A percentile compares a stretch with the other conserved stretches of the same genome.
Conservation (phyloP, 1,140 invertebrate species). For the Drosophila mauritiana region DNA sequence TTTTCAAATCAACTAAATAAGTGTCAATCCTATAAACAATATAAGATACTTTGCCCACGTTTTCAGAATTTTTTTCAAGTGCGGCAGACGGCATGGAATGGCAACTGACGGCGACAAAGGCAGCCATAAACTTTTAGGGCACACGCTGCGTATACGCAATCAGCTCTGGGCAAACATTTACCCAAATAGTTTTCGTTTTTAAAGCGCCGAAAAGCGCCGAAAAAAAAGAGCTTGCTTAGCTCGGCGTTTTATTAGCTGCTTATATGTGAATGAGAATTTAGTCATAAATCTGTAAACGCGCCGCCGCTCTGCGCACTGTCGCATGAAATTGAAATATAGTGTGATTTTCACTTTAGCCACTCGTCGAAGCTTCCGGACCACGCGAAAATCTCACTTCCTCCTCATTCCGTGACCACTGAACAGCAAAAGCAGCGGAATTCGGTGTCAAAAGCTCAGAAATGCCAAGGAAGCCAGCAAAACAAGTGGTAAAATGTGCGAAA, state of each 20-base stretch:
- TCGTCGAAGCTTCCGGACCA: constrained; percentile 20
- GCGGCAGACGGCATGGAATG: constrained; percentile 14
- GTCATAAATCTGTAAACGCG: constrained; percentile 77
- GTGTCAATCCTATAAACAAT: not conserved
- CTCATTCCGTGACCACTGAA: constrained; percentile 13
- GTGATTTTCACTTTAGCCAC: constrained; percentile 78
- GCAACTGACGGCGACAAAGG: constrained; percentile 56
- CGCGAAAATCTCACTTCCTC: not conserved
- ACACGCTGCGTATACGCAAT: constrained; percentile 80
- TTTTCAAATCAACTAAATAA: no score
- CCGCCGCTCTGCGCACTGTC: constrained; percentile 69
- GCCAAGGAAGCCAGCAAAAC: constrained; percentile 32
- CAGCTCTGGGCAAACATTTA: constrained; percentile 74
- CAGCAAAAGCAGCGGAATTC: constrained; percentile 54
- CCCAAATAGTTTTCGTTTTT: constrained; percentile 77
- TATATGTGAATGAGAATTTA: constrained; percentile 81
- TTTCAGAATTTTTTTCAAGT: not conserved
- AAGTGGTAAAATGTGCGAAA: constrained; percentile 9
- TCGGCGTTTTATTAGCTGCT: constrained; percentile 80
- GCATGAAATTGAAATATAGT: constrained; percentile 83
- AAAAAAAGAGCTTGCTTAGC: constrained; percentile 68
- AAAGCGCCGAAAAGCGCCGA: constrained; percentile 41
- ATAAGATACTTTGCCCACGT: not conserved
- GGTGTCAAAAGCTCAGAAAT: constrained; percentile 67
- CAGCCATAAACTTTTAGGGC: constrained; percentile 64